These are phyloP conservation scores for Aselliscus stoliczkanus DNA, from an alignment of 2,797 vertebrate genomes.

Conservation along the genomic window DNA sequence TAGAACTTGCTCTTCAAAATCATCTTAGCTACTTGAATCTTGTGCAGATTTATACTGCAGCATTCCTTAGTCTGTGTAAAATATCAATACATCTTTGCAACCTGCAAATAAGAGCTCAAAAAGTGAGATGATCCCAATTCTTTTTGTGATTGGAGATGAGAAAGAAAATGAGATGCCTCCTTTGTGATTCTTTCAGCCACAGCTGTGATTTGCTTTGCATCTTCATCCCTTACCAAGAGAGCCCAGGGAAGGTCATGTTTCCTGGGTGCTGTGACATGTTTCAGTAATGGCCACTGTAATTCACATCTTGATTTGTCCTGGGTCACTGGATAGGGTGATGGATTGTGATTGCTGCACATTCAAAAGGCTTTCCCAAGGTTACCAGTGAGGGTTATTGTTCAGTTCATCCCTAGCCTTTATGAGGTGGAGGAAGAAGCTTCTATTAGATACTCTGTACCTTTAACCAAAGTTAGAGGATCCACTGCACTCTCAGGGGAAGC, in stretches of 20 bases:
- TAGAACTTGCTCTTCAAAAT: neutral
- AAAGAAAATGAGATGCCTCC: neutral
- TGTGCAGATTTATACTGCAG: neutral
- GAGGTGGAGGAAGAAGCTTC: neutral
- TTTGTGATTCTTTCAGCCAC: neutral
- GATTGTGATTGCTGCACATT: conserved; percentile 23
- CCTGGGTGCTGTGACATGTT: neutral
- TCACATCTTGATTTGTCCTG: conserved; percentile 5
- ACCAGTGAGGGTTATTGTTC: neutral
- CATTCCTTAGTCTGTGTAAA: neutral
- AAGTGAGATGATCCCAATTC: neutral
- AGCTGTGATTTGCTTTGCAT: neutral
- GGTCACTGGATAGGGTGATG: conserved; percentile 6
- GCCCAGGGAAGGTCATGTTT: neutral
- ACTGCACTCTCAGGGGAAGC: neutral
- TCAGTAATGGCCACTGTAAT: neutral
- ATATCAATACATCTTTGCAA: neutral
- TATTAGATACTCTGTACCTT: neutral
- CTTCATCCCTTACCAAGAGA: neutral
- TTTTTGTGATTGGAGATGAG: neutral
- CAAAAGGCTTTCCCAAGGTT: conserved; percentile 32
- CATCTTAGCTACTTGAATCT: neutral
- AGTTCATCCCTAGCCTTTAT: neutral
- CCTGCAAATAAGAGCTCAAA: neutral
- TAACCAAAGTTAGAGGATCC: neutral